Conservation (phyloP, 1,140 invertebrate genomes). For the Eriocheir sinensis region DNA sequence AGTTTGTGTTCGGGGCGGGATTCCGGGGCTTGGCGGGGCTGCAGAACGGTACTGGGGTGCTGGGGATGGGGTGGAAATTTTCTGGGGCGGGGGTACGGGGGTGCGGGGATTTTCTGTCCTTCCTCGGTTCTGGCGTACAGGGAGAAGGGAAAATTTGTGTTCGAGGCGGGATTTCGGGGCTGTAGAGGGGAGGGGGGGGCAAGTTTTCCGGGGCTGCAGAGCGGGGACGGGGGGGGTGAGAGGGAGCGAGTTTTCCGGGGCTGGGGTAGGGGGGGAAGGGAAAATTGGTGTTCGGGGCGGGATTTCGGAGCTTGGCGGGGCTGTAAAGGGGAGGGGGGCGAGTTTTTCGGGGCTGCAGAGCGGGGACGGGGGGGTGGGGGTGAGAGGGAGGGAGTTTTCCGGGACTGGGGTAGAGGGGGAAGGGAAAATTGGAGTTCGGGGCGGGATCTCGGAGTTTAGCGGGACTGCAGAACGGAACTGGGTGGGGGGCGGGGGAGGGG, state of each 20-base stretch:
- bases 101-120: too few relatives aligned
- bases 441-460: neutral
- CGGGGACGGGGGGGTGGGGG: too few relatives aligned
- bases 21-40: neutral
- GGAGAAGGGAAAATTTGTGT: neutral
- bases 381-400: neutral
- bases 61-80: too few relatives aligned
- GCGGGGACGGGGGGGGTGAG: too few relatives aligned
- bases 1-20: neutral
- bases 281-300: neutral
- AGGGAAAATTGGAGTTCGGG: neutral
- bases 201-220: neutral
- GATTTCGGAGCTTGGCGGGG: neutral
- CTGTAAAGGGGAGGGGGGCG: neutral
- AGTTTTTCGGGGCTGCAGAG: neutral
- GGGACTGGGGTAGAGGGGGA: neutral
- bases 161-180: neutral
- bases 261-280: neutral
- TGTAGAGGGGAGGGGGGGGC: too few relatives aligned
- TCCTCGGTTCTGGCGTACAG: too few relatives aligned
- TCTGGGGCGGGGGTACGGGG: too few relatives aligned
- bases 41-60: too few relatives aligned
- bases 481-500: neutral
- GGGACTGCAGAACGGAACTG: neutral
- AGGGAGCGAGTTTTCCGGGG: neutral